phyloP scores from a whole-genome alignment of 1,140 invertebrate genomes.

The Callitettix versicolor region DNA sequence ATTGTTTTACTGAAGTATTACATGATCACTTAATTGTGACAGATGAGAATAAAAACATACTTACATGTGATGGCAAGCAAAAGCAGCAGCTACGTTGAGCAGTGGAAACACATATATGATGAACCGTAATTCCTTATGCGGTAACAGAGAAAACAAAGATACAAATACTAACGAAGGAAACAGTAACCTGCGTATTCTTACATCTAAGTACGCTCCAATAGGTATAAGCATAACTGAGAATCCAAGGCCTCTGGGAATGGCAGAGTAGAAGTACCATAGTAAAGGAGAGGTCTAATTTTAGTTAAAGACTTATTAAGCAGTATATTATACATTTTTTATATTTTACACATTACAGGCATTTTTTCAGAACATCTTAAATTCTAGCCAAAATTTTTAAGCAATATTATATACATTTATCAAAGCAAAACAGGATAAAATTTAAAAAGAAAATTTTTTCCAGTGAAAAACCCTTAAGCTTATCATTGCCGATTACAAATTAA shows the following conservation, averaged over 20 bases:
- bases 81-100: conserved; percentile 82
- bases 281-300: conserved; percentile 76
- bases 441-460: not conserved
- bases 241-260: conserved; percentile 79
- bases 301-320: not conserved
- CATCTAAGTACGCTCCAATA: conserved; percentile 63
- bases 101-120: conserved; percentile 95
- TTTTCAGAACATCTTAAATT: too few species aligned
- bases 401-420: too few species aligned
- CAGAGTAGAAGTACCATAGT: conserved; percentile 98
- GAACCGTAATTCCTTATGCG: conserved; percentile 97
- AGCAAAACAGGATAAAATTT: too few species aligned
- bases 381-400: too few species aligned
- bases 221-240: conserved; percentile 73
- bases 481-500: conserved; percentile 9
- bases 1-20: too few species aligned
- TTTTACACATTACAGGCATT: too few species aligned
- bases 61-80: conserved; percentile 78
- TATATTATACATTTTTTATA: too few species aligned
- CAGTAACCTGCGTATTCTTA: conserved; percentile 53
- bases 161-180: conserved; percentile 76
- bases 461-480: not conserved
- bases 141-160: conserved; percentile 83
- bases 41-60: conserved; percentile 32
- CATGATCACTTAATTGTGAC: too few species aligned